Conservation (phyloP, 2,888 invertebrate species). For the Pristionchus entomophagus region DNA sequence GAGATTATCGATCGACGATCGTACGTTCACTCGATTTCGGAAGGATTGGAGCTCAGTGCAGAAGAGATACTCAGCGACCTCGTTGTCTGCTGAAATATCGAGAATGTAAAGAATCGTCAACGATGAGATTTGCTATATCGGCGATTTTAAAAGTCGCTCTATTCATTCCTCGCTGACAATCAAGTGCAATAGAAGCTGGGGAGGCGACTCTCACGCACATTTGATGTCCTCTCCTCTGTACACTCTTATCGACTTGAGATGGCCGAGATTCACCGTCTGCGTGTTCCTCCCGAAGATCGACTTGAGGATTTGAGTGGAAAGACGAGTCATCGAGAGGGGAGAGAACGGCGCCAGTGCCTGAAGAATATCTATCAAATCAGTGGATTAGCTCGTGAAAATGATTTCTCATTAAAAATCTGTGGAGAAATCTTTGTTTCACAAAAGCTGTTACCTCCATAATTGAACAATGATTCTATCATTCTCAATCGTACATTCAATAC, state of each 20-base stretch:
- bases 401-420: no score
- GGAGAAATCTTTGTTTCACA: no score
- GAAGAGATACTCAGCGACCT: background rate
- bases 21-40: background rate
- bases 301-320: slow-evolving; percentile 41
- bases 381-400: no score
- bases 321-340: slow-evolving; percentile 34
- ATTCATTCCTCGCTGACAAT: no score
- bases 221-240: slow-evolving; percentile 32
- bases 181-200: no score
- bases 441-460: no score
- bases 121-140: no score
- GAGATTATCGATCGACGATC: background rate
- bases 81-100: background rate
- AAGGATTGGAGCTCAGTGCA: slow-evolving; percentile 5
- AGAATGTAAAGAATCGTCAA: background rate
- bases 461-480: no score
- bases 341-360: slow-evolving; percentile 1
- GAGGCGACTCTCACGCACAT: background rate
- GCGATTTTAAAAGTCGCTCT: no score
- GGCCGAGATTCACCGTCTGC: slow-evolving; percentile 27
- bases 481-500: background rate
- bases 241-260: slow-evolving; percentile 45
- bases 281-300: slow-evolving; percentile 40
- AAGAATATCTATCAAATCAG: no score